A percentile compares a stretch with the other conserved stretches of the same genome.
Conservation (phyloP, 1,140 invertebrate species). For the Mesaphorura yosii region DNA sequence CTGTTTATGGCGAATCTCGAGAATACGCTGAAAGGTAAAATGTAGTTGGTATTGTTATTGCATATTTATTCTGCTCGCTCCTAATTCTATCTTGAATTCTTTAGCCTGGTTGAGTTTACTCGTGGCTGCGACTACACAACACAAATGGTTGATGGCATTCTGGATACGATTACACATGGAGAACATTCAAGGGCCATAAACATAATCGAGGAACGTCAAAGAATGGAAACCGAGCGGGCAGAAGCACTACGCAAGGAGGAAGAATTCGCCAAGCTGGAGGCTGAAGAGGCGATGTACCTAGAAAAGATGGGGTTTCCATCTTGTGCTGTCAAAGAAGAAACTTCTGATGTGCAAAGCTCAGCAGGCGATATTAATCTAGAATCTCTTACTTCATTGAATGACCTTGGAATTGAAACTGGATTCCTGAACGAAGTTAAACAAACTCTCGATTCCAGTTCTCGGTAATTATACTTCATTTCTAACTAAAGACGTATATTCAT, state of each 20-base stretch:
- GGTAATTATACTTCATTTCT: too few relatives aligned
- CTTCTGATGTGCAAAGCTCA: constrained; percentile 28
- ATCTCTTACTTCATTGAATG: constrained; percentile 54
- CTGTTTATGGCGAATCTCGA: constrained; percentile 76
- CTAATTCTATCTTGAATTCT: constrained; percentile 28
- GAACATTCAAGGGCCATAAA: constrained; percentile 68
- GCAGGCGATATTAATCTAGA: constrained; percentile 60
- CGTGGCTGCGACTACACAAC: constrained; percentile 70
- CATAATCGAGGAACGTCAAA: constrained; percentile 50
- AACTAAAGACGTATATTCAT: too few relatives aligned
- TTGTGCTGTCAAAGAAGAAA: constrained; percentile 9
- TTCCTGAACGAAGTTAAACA: constrained; percentile 66
- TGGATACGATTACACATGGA: constrained; percentile 69
- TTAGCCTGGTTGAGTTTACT: constrained; percentile 64
- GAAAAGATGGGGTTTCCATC: constrained; percentile 7
- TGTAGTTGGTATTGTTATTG: constrained; percentile 10
- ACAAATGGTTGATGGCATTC: constrained; percentile 67
- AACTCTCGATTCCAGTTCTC: constrained; percentile 31
- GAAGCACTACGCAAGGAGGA: constrained; percentile 36
- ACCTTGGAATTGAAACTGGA: constrained; percentile 70
- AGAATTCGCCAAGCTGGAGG: constrained; percentile 11
- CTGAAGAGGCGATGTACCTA: constrained; percentile 10
- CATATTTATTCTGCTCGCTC: not conserved
- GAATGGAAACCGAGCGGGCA: constrained; percentile 49
- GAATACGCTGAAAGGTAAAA: constrained; percentile 75